Base-by-base conservation (phyloP, 2,888 invertebrate genomes). In the Leucophora obtusa region DNA sequence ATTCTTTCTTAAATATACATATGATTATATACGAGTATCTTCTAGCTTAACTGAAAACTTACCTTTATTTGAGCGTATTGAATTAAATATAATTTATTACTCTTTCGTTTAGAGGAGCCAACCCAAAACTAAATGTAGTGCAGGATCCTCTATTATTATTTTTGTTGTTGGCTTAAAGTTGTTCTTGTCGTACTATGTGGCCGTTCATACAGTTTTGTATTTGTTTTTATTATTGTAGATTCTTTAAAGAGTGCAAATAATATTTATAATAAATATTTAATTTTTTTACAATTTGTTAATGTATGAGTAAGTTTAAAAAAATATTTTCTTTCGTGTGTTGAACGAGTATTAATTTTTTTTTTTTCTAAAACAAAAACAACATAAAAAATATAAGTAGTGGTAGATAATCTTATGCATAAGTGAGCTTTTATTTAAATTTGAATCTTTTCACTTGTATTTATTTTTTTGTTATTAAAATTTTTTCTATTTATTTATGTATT, bases 41-140 rank as follows among this genome's bases (percentile, higher is more conserved):
- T 10, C 43, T 35, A 35, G 53, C n/a, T 53, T 59, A 28, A 43
- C 14, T n/a, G 11, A 14, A 28, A 56, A 59, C 58, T 77, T 77
- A 77, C 76, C 76, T 77, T 71, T 59, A 70, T 58, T 70, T 77
- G 76, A 77, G 70, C 70, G 63, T 53, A 65, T 65, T 71, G 65
- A 33, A 65, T 63, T 59, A 43, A 68, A 54, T 59, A 47, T 59
- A 47, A n/a, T n/a, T 47, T 47, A 47, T 53, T 43, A 15, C 47
- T 62, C 43, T 21, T 43, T 24, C 33, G 7, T 43, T 60, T 28
- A 33, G 33, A 62, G 60, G 53, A 38, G 11, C 11, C 51, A 53
- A 62, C 54, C 43, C 7, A 43, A 51, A 11, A 6, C 28, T 28
- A 28, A 28, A 1, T 28, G 28, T 28, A 7, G 28, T 28, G 21